Conservation (phyloP, 2,888 invertebrate genomes). For the Nomada fucata region DNA sequence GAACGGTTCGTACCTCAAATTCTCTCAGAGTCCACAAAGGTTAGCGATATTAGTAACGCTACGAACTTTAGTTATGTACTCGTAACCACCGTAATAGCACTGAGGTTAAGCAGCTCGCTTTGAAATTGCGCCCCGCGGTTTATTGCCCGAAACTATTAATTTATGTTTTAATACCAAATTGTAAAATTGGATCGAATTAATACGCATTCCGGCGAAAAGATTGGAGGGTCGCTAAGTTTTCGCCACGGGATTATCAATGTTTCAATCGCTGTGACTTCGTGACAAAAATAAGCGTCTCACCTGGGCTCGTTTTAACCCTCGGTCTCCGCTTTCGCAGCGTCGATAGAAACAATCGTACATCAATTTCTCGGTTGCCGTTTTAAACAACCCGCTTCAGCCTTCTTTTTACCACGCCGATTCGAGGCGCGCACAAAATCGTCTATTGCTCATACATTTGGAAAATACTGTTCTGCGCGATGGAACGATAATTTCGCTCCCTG, state of each 20-base stretch:
- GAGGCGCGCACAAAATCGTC: too few relatives aligned
- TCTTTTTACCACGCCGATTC: not conserved
- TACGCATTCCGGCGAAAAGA: too few relatives aligned
- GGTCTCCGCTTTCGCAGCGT: too few relatives aligned
- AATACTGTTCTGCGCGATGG: not conserved
- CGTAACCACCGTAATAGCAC: slow-evolving; percentile 57
- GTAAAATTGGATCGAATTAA: slow-evolving; percentile 48
- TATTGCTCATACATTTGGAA: not conserved
- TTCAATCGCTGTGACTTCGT: too few relatives aligned
- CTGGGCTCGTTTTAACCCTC: too few relatives aligned
- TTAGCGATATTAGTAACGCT: slow-evolving; percentile 20
- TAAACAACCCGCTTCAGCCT: slow-evolving; percentile 46
- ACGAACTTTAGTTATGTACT: slow-evolving; percentile 52
- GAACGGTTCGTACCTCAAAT: too few relatives aligned
- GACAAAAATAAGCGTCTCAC: too few relatives aligned
- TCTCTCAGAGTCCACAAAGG: too few relatives aligned
- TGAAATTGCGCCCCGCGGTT: slow-evolving; percentile 57
- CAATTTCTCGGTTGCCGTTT: slow-evolving; percentile 48
- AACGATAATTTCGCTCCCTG: not conserved
- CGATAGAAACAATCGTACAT: too few relatives aligned
- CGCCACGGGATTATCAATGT: too few relatives aligned
- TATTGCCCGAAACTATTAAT: slow-evolving; percentile 60
- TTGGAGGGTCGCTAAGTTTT: too few relatives aligned
- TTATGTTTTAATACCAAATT: slow-evolving; percentile 48
- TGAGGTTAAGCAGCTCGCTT: slow-evolving; percentile 54